Evolutionary conservation across 1,140 invertebrate genomes (phyloP).

Genomic region (Medauroidea extradentata): DNA sequence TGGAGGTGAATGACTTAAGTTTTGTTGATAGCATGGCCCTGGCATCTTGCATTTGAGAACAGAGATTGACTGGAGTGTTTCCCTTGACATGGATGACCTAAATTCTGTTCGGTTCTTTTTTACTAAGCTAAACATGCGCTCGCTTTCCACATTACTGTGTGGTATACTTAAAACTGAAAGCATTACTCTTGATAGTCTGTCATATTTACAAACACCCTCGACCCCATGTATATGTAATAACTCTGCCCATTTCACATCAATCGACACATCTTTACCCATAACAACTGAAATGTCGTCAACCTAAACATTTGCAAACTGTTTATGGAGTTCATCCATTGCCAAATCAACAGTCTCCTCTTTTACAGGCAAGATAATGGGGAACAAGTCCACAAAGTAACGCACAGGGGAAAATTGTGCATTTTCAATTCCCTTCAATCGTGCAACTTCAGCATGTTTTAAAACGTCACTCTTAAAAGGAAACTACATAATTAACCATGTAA

Average conservation of each 20-base stretch:
- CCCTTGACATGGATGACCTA: neutral
- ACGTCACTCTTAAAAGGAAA: neutral
- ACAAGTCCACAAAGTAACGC: neutral
- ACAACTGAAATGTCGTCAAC: neutral
- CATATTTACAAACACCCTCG: neutral
- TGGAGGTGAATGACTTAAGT: too few relatives aligned
- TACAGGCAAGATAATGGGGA: neutral
- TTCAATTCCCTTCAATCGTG: neutral
- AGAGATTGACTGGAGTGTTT: too few relatives aligned
- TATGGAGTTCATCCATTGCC: neutral
- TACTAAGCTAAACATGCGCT: neutral
- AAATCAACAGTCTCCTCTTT: neutral
- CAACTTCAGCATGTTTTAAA: constrained; percentile 1
- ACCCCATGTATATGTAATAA: neutral
- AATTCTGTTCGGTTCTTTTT: neutral
- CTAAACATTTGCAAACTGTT: neutral
- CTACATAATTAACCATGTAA: neutral
- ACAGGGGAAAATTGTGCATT: neutral
- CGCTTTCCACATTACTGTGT: neutral
- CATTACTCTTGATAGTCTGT: neutral
- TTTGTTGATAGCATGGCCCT: too few relatives aligned
- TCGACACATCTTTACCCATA: too few relatives aligned
- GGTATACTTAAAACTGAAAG: neutral
- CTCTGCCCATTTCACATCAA: neutral
- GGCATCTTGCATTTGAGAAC: too few relatives aligned